Evolutionary conservation across 1,140 invertebrate genomes (phyloP), one percentile per base, ranked within the genome.

Genomic region (Rhagoletis pomonella): DNA sequence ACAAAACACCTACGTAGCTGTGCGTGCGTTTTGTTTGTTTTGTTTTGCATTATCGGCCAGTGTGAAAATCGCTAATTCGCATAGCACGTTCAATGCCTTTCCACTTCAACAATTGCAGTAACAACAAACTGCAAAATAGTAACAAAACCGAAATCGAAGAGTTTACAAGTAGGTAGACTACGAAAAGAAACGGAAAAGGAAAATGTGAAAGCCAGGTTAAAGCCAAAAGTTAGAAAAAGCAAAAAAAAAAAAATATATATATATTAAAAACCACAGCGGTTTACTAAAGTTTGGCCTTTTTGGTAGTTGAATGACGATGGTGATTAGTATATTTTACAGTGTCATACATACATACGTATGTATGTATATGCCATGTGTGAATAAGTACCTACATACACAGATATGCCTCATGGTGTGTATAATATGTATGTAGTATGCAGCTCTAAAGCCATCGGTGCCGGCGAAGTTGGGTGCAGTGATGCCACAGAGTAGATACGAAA

Each of bases 131-230:
- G 1, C 47, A 81, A 17, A 81, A 81, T 14, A 81, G 47, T n/a
- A 81, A 47, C 44, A 77, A 77, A 47, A 12, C 3, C 67, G 17
- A 47, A 73, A 39, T 50, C n/a, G 50, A 1, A 19, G 44, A 44
- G 7, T 9, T 29, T 14, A 55, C 73, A 81, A 81, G 73, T 81
- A 81, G 47, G 47, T 81, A 81, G 55, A 81, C 47, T 55, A 29
- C 47, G 73, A 55, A 55, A 29, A 50, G 47, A 19, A 81, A 81
- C 47, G 47, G 19, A 19, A 81, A 81, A 55, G 44, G 17, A 81
- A 50, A 81, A 58, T 81, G 73, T 81, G 73, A 81, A 81, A 81
- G 73, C 47, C 73, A 81, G 73, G 29, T 81, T 81, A n/a, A 58
- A 81, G 47, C 73, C 47, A 81, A 81, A 81, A 81, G 47, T 29